Evolutionary conservation across 2,113 vertebrate species (phyloP).

Genomic region (Calidris pugnax): DNA sequence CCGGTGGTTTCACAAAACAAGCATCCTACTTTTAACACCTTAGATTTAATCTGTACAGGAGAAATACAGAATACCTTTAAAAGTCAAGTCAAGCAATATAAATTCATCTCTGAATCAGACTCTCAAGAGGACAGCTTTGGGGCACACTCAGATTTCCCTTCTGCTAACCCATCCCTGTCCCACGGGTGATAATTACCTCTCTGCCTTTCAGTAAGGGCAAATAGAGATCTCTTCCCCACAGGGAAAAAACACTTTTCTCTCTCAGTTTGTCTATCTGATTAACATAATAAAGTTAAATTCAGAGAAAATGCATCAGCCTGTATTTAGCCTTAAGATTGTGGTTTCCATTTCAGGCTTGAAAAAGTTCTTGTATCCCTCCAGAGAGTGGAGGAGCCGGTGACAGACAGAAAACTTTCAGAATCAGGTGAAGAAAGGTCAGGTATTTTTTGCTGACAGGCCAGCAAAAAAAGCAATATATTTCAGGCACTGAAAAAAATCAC

Average conservation of each 20-base stretch:
- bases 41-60: background rate
- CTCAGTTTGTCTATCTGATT: background rate
- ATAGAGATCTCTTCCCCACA: background rate
- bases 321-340: background rate
- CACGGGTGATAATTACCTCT: background rate
- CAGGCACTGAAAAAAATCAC: background rate
- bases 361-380: background rate
- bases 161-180: background rate
- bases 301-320: background rate
- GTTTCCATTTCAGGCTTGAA: background rate
- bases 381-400: background rate
- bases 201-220: background rate
- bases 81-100: background rate
- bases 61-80: background rate
- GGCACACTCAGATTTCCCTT: background rate
- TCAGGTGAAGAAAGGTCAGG: background rate
- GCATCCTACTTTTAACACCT: background rate
- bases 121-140: background rate
- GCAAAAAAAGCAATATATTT: background rate
- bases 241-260: background rate
- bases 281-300: background rate
- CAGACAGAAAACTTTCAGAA: background rate
- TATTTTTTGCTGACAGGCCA: background rate
- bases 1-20: background rate
- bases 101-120: background rate